Conservation (phyloP, 2,113 vertebrate species). For the Lethenteron reissneri region DNA sequence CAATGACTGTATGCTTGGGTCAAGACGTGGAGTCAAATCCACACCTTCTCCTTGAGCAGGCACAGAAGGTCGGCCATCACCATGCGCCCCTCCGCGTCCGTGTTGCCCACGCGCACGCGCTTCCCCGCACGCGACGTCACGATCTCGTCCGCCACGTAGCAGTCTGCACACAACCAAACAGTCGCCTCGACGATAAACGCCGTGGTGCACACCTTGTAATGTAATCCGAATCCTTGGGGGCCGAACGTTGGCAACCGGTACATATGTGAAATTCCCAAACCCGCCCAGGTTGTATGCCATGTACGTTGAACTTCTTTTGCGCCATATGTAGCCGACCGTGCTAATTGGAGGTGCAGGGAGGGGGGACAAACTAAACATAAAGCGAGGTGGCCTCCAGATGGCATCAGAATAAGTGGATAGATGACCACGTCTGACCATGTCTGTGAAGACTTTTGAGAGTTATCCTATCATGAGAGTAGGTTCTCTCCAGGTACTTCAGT, state of each 20-base stretch:
- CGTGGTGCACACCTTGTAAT: background rate
- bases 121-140: constrained; percentile 30
- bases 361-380: too few relatives aligned
- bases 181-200: background rate
- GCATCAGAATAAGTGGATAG: too few relatives aligned
- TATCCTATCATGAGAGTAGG: too few relatives aligned
- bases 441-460: too few relatives aligned
- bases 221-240: background rate
- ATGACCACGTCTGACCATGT: too few relatives aligned
- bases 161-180: constrained; percentile 19
- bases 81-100: constrained; percentile 41
- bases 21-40: background rate
- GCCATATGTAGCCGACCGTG: too few relatives aligned
- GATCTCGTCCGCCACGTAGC: constrained; percentile 39
- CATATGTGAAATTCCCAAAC: background rate
- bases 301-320: too few relatives aligned
- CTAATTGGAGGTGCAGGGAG: too few relatives aligned
- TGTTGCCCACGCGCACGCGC: constrained; percentile 37
- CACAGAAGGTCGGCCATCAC: constrained; percentile 43
- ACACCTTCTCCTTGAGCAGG: constrained; percentile 42
- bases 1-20: too few relatives aligned
- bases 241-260: background rate
- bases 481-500: too few relatives aligned
- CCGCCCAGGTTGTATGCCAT: background rate
- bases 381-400: too few relatives aligned